Evolutionary conservation across 2,113 vertebrate genomes (phyloP), one percentile per base, ranked within the genome.

Genomic region (Gadus chalcogrammus): DNA sequence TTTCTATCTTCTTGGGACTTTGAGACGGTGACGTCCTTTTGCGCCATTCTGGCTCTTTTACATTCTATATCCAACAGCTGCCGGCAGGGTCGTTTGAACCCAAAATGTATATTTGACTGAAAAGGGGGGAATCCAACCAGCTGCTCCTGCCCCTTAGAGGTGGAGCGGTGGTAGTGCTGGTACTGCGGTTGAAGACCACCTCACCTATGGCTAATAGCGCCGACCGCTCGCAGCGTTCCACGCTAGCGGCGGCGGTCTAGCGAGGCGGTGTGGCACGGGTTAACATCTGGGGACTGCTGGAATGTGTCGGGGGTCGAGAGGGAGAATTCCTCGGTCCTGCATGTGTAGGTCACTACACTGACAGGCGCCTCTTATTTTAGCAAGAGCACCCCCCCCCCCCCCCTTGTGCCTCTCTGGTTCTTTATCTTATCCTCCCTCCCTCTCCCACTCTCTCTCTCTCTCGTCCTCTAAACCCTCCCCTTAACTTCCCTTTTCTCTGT

Each of bases 281-380:
- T 88, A 83, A 86, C n/a, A 42, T 81, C 77, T 88, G 80, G 81
- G 74, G 78, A 79, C 74, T 11, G 74, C 81, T 85, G 84, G 86
- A 90, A 91, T 90, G 88, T 84, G 84, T 88, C 81, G 77, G 71
- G 42, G 83, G 82, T 83, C 73, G 76, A 82, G 76, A 18, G 81
- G 77, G 77, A 84, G 80, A 91, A 89, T 90, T 89, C 87, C 85
- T 86, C 79, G 81, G 87, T 82, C 83, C 71, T 79, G 74, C 48
- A 76, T 69, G 79, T 88, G 82, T 82, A 82, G 84, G 86, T 87
- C 81, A 79, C 70, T 77, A 77, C 86, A 73, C 80, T 81, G 84
- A 82, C 85, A 77, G 83, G 82, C 84, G 84, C 81, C 86, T 81
- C 83, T 83, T 82, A 80, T 79, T 90, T 82, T 78, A 77, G 80